Percentiles rank a stretch among this genome's conserved stretches.
Evolutionary conservation across 1,140 invertebrate genomes (phyloP).

Genomic region (Apis dorsata): DNA sequence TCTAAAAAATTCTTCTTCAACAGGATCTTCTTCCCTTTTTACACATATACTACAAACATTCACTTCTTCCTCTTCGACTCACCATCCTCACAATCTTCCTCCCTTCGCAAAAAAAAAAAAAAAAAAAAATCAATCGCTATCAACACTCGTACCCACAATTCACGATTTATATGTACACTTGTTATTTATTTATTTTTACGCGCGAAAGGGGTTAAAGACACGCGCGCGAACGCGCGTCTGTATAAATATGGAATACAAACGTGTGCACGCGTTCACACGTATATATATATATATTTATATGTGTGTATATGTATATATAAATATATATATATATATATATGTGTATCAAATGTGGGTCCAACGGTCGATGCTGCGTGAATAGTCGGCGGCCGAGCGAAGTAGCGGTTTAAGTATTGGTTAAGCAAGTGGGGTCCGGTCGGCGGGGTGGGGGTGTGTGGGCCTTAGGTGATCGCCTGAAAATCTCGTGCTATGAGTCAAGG

Average conservation of each 20-base stretch:
- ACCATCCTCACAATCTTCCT: no score
- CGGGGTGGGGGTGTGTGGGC: constrained; percentile 48
- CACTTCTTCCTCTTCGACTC: no score
- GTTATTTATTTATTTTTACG: no score
- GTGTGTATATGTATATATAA: background rate
- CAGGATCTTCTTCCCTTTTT: no score
- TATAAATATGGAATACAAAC: background rate
- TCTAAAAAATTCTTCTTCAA: no score
- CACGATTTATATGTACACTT: no score
- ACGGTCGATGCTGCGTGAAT: constrained; percentile 77
- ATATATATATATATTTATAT: background rate
- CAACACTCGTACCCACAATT: no score
- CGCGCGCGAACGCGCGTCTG: background rate
- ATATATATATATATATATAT: constrained; percentile 36
- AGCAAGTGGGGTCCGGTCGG: constrained; percentile 72
- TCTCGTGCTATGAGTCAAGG: constrained; percentile 53
- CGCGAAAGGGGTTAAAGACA: background rate
- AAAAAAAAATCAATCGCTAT: no score
- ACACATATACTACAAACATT: no score
- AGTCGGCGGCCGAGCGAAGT: constrained; percentile 72
- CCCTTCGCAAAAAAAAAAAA: no score
- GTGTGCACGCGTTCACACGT: background rate
- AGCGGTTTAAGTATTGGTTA: constrained; percentile 77
- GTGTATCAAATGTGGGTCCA: constrained; percentile 64
- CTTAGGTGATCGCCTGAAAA: constrained; percentile 57